These are phyloP conservation scores for Diarsia mendica DNA, from an alignment of 2,888 invertebrate species.

Conservation along the genomic window DNA sequence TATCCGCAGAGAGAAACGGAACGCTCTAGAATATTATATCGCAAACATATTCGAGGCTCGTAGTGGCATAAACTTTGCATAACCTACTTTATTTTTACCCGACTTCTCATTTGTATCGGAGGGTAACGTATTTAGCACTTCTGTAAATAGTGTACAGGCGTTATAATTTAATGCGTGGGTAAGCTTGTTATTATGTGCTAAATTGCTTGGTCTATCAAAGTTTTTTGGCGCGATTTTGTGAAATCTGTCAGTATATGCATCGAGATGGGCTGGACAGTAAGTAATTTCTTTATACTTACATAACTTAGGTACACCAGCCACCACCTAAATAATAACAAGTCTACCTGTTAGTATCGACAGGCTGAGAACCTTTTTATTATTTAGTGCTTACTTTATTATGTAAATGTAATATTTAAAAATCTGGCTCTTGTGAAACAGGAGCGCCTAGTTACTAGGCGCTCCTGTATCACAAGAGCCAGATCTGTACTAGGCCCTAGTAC, in stretches of 20 bases:
- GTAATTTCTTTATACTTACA: neutral
- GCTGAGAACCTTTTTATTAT: neutral
- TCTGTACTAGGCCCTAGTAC: too few relatives aligned
- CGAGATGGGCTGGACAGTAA: too few relatives aligned
- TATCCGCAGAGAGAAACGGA: constrained; percentile 45
- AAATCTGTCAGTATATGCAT: constrained; percentile 4
- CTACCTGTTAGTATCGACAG: neutral
- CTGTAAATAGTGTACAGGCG: constrained; percentile 60
- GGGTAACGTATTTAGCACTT: constrained; percentile 60
- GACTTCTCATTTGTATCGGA: constrained; percentile 58
- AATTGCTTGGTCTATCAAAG: constrained; percentile 39
- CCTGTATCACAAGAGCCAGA: too few relatives aligned
- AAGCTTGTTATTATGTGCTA: constrained; percentile 55
- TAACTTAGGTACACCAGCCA: neutral
- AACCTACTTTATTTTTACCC: constrained; percentile 66
- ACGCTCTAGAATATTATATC: constrained; percentile 55
- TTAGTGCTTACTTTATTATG: neutral
- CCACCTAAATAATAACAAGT: neutral
- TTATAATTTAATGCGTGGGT: constrained; percentile 63
- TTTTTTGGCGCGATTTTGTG: constrained; percentile 20
- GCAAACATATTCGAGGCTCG: constrained; percentile 37
- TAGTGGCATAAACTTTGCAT: constrained; percentile 61
- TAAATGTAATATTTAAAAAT: too few relatives aligned
- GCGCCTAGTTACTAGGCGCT: too few relatives aligned
- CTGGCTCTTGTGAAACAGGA: too few relatives aligned